These are phyloP conservation scores for Helleia helle DNA, from an alignment of 2,888 invertebrate species.

Conservation along the genomic window DNA sequence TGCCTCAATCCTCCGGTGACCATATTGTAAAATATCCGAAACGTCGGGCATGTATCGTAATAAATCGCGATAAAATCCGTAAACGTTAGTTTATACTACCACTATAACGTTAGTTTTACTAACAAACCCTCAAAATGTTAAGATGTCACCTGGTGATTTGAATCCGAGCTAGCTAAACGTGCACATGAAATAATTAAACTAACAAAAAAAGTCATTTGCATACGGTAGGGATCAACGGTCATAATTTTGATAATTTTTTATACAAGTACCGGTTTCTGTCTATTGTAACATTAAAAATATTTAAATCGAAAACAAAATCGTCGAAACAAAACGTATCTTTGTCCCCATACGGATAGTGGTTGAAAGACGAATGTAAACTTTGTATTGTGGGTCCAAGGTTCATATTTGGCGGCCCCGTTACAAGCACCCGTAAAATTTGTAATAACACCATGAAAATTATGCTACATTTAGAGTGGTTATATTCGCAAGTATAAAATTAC, in stretches of 20 bases:
- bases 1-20: too few relatives aligned
- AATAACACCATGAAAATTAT: conserved; percentile 33
- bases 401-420: too few relatives aligned
- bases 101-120: too few relatives aligned
- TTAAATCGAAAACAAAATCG: conserved; percentile 68
- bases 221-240: conserved; percentile 64
- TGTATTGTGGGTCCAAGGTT: too few relatives aligned
- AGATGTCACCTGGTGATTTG: too few relatives aligned
- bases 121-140: too few relatives aligned
- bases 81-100: too few relatives aligned
- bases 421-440: conserved; percentile 37
- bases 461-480: conserved; percentile 22
- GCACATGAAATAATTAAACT: conserved; percentile 4
- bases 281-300: conserved; percentile 69
- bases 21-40: too few relatives aligned
- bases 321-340: conserved; percentile 66
- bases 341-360: conserved; percentile 32
- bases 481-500: too few relatives aligned
- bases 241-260: conserved; percentile 72
- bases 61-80: too few relatives aligned
- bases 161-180: conserved; percentile 3
- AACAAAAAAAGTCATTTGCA: conserved; percentile 38
- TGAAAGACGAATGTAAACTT: too few relatives aligned
- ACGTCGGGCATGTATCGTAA: too few relatives aligned
- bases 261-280: conserved; percentile 70